Conservation (phyloP, 2,797 vertebrate species). For the Malurus leucopterus region DNA sequence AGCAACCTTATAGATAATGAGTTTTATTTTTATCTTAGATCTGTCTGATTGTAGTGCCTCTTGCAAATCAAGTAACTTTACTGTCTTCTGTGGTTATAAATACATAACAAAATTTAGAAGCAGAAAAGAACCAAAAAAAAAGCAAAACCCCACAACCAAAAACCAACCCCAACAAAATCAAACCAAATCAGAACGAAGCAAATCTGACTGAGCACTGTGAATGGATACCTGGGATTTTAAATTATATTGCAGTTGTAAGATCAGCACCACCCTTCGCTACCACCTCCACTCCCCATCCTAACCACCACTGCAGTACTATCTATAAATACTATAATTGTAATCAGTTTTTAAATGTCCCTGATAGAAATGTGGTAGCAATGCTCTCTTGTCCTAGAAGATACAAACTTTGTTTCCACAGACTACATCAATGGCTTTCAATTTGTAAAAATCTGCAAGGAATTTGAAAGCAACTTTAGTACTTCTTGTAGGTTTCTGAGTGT, state of each 20-base stretch:
- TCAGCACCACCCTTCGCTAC: background rate
- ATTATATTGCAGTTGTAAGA: background rate
- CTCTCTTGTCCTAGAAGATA: background rate
- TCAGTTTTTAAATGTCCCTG: background rate
- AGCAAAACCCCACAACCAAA: background rate
- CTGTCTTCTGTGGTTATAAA: slow-evolving; percentile 23
- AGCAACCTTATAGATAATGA: slow-evolving; percentile 34
- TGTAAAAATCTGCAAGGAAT: background rate
- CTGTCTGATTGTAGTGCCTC: slow-evolving; percentile 34
- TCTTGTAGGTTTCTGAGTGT: slow-evolving; percentile 5
- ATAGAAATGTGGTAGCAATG: background rate
- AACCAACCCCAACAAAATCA: background rate
- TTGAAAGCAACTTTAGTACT: background rate
- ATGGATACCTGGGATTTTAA: background rate
- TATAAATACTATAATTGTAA: background rate
- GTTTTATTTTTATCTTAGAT: slow-evolving; percentile 50
- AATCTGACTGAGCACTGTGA: background rate
- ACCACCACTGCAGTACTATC: background rate
- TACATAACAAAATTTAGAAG: background rate
- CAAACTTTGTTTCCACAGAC: background rate
- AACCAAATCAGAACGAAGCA: background rate
- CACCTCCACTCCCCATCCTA: background rate
- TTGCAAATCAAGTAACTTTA: slow-evolving; percentile 4
- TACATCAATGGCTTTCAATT: background rate
- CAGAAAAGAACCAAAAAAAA: background rate